A percentile compares a stretch with the other conserved stretches of the same genome.
Conservation (phyloP, 2,113 vertebrate genomes). For the Struthidea cinerea region DNA sequence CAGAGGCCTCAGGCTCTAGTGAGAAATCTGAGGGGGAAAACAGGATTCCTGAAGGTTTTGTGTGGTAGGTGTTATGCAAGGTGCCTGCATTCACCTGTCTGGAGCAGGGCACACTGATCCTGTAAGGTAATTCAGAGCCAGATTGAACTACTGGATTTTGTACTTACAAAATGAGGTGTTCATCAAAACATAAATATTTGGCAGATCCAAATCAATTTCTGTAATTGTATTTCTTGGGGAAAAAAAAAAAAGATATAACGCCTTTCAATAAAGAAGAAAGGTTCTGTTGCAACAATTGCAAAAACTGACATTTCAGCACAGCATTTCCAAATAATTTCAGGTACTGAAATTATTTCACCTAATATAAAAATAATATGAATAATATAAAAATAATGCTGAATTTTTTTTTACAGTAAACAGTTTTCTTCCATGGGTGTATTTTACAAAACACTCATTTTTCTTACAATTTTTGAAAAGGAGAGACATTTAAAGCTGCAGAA, state of each 20-base stretch:
- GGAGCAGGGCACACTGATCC: not conserved
- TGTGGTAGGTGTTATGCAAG: not conserved
- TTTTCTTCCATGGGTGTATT: not conserved
- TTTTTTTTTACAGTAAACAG: not conserved
- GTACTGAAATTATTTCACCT: not conserved
- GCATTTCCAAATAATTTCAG: not conserved
- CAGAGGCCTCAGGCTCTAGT: not conserved
- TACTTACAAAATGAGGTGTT: not conserved
- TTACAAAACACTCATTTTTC: not conserved
- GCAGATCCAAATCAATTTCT: not conserved
- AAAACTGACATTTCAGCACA: not conserved
- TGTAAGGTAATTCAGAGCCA: not conserved
- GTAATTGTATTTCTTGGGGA: not conserved
- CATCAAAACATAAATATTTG: not conserved
- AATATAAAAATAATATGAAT: not conserved
- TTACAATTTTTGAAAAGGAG: not conserved
- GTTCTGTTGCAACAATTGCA: not conserved
- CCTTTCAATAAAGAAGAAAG: not conserved
- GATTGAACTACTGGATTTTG: not conserved
- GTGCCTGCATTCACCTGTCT: not conserved
- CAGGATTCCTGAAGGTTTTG: not conserved
- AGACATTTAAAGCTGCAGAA: not conserved
- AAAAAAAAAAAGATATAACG: not conserved
- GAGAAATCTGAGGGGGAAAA: not conserved
- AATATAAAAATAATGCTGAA: not conserved